A percentile compares a stretch with the other conserved stretches of the same genome.
phyloP scores from a whole-genome alignment of 1,140 invertebrate species.

The Conopomorpha cramerella region DNA sequence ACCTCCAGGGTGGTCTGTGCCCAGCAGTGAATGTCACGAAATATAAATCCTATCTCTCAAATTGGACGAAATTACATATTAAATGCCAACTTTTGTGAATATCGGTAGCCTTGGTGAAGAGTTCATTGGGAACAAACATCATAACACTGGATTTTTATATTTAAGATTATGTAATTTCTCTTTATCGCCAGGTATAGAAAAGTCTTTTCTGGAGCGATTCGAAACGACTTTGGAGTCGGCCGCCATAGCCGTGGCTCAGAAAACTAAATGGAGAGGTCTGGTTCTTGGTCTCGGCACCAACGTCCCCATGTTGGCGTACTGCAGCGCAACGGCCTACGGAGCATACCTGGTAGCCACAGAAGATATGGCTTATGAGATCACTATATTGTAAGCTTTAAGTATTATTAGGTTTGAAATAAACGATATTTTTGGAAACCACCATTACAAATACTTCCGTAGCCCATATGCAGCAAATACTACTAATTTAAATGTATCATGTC shows the following conservation, averaged over 20 bases:
- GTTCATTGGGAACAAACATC: too few species aligned
- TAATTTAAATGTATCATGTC: neutral
- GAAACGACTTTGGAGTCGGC: slow-evolving; percentile 51
- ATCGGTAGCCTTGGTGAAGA: too few species aligned
- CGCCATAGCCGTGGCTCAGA: slow-evolving; percentile 52
- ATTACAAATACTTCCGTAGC: too few species aligned
- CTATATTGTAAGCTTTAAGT: neutral
- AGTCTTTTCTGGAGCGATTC: slow-evolving; percentile 56
- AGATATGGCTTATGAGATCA: neutral
- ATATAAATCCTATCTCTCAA: too few species aligned
- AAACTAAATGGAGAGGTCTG: slow-evolving; percentile 64
- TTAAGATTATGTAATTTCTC: too few species aligned
- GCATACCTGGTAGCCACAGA: neutral
- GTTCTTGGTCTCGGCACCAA: slow-evolving; percentile 68
- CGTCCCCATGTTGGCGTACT: slow-evolving; percentile 71
- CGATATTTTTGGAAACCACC: too few species aligned
- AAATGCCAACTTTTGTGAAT: too few species aligned
- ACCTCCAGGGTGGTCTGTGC: too few species aligned
- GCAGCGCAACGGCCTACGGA: slow-evolving; percentile 58
- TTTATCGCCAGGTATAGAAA: slow-evolving; percentile 26
- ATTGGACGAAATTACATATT: too few species aligned
- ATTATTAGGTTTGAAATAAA: neutral
- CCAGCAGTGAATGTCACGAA: too few species aligned
- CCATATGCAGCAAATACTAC: neutral
- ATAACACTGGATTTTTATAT: too few species aligned